Evolutionary conservation across 1,140 invertebrate genomes (phyloP).

Genomic region (Drosophila willistoni): DNA sequence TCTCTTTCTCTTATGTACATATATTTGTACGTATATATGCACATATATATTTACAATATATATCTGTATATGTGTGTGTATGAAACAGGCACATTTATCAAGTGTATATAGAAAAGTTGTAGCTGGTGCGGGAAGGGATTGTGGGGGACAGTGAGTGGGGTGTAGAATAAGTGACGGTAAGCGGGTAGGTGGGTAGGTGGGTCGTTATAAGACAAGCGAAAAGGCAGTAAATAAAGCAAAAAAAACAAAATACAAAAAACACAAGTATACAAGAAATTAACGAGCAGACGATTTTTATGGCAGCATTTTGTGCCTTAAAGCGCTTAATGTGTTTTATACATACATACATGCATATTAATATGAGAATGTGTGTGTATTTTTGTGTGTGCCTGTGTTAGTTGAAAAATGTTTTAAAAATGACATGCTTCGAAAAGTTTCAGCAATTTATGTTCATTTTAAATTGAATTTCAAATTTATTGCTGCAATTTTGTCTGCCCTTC

Average conservation of each 20-base stretch:
- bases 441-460: constrained; percentile 83
- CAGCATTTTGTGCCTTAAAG: constrained; percentile 81
- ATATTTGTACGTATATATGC: constrained; percentile 45
- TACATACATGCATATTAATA: constrained; percentile 4
- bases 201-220: constrained; percentile 61
- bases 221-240: constrained; percentile 67
- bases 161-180: constrained; percentile 2
- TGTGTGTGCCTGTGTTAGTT: constrained; percentile 62
- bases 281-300: constrained; percentile 82
- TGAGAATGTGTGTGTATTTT: constrained; percentile 23
- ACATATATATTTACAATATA: constrained; percentile 34
- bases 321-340: constrained; percentile 77
- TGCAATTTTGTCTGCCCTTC: constrained; percentile 69
- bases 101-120: constrained; percentile 47
- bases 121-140: constrained; percentile 55
- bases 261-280: constrained; percentile 76
- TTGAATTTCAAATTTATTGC: constrained; percentile 83
- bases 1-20: constrained; percentile 4
- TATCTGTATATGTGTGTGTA: constrained; percentile 36
- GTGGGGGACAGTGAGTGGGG: constrained; percentile 17
- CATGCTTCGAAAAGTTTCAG: constrained; percentile 82
- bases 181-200: constrained; percentile 35
- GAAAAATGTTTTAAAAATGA: constrained; percentile 83
- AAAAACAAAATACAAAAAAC: constrained; percentile 65
- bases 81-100: constrained; percentile 57